Conservation (phyloP, 2,888 invertebrate genomes). For the Sarcophaga carnaria region DNA sequence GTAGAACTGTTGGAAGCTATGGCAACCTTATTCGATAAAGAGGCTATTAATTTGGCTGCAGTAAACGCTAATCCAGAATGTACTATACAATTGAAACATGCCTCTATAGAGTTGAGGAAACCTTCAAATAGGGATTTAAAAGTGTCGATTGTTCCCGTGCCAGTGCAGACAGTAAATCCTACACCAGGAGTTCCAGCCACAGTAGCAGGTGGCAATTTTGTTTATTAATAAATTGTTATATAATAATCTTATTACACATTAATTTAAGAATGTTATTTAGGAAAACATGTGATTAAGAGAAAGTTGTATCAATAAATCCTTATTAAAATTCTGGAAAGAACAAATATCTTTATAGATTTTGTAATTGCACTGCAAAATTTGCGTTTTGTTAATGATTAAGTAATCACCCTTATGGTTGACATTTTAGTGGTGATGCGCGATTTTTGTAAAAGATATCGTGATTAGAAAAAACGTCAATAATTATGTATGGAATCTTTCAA, state of each 20-base stretch:
- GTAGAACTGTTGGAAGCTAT: slow-evolving; percentile 93
- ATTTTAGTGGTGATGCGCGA: too few species aligned
- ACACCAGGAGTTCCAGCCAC: slow-evolving; percentile 44
- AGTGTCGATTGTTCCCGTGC: slow-evolving; percentile 78
- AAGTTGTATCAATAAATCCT: too few species aligned
- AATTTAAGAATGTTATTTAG: too few species aligned
- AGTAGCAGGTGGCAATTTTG: slow-evolving; percentile 40
- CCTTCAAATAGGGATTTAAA: slow-evolving; percentile 83
- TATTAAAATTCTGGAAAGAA: too few species aligned
- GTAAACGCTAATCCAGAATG: slow-evolving; percentile 91
- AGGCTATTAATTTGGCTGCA: slow-evolving; percentile 91
- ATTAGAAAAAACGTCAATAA: too few species aligned
- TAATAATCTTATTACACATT: not conserved
- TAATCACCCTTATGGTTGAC: too few species aligned
- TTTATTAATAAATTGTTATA: slow-evolving; percentile 32
- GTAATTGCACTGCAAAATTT: too few species aligned
- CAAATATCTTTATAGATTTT: too few species aligned
- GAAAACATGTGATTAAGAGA: too few species aligned
- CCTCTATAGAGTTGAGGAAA: slow-evolving; percentile 90
- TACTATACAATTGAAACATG: slow-evolving; percentile 93
- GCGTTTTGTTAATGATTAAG: too few species aligned
- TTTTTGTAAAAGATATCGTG: too few species aligned
- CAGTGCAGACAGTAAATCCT: slow-evolving; percentile 64
- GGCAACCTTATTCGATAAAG: slow-evolving; percentile 93
- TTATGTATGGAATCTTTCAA: too few species aligned